phyloP scores from a whole-genome alignment of 2,888 invertebrate genomes.

The Boloria selene region DNA sequence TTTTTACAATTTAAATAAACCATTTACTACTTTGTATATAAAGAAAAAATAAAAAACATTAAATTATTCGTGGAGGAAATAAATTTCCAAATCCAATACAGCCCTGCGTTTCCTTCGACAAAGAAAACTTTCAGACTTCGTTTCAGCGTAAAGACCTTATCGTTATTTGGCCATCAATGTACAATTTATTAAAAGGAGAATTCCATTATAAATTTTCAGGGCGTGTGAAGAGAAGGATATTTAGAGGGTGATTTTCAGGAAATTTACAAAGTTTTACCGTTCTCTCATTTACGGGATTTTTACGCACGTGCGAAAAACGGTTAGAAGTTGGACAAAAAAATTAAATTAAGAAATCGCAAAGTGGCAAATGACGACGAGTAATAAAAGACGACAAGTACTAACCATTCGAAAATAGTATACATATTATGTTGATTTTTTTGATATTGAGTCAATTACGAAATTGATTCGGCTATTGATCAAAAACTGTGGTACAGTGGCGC shows the following conservation, averaged over 20 bases:
- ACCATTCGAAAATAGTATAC: no score
- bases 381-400: no score
- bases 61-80: conserved; percentile 1
- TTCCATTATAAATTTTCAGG: conserved; percentile 48
- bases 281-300: conserved; percentile 37
- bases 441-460: no score
- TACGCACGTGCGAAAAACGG: conserved; percentile 45
- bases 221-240: conserved; percentile 42
- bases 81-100: neutral
- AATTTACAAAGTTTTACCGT: conserved; percentile 50
- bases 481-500: no score
- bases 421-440: no score
- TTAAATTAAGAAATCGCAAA: conserved; percentile 40
- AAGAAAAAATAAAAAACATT: neutral
- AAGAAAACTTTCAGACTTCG: conserved; percentile 17
- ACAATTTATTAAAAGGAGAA: conserved; percentile 50
- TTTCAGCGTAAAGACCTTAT: conserved; percentile 47
- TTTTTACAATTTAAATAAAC: no score
- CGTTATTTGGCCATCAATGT: conserved; percentile 40
- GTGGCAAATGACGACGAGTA: conserved; percentile 13
- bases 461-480: no score
- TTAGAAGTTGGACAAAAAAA: conserved; percentile 35
- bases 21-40: no score
- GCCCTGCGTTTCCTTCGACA: conserved; percentile 1
- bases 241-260: conserved; percentile 41